Conservation (phyloP, 2,888 invertebrate species). For the Ochropleura leucogaster region DNA sequence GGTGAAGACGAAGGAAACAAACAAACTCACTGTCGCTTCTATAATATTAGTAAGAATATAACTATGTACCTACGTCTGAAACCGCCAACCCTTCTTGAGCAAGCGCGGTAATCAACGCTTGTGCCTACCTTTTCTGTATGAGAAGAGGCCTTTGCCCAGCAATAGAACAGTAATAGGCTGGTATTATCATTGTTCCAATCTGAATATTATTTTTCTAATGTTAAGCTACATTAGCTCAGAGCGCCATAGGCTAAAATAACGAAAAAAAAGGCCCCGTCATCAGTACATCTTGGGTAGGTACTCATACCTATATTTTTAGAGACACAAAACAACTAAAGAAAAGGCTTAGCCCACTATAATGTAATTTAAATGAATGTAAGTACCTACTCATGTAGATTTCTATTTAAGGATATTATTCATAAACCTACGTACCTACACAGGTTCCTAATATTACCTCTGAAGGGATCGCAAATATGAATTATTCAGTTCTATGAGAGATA, state of each 20-base stretch:
- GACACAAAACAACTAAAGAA: neutral
- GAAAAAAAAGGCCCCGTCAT: too few species aligned
- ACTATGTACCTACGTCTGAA: too few species aligned
- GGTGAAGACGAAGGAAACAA: too few species aligned
- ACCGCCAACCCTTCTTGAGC: too few species aligned
- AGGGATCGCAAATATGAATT: slow-evolving; percentile 40
- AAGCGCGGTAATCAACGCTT: too few species aligned
- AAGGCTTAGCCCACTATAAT: neutral
- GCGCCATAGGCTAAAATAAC: too few species aligned
- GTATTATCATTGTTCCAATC: neutral
- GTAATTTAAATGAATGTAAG: neutral
- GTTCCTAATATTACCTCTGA: slow-evolving; percentile 25
- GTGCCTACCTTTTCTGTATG: too few species aligned
- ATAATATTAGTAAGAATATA: too few species aligned
- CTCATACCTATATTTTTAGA: neutral
- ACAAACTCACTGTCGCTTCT: too few species aligned
- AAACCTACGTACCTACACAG: slow-evolving; percentile 11
- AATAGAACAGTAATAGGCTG: too few species aligned
- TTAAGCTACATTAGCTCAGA: neutral
- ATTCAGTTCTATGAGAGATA: slow-evolving; percentile 41
- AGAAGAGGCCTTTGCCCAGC: too few species aligned
- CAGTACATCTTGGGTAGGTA: neutral
- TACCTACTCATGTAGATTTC: neutral
- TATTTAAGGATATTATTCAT: slow-evolving; percentile 29
- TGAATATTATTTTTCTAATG: too few species aligned